Base-by-base conservation (phyloP, 2,113 vertebrate genomes). In the Sterna hirundo region DNA sequence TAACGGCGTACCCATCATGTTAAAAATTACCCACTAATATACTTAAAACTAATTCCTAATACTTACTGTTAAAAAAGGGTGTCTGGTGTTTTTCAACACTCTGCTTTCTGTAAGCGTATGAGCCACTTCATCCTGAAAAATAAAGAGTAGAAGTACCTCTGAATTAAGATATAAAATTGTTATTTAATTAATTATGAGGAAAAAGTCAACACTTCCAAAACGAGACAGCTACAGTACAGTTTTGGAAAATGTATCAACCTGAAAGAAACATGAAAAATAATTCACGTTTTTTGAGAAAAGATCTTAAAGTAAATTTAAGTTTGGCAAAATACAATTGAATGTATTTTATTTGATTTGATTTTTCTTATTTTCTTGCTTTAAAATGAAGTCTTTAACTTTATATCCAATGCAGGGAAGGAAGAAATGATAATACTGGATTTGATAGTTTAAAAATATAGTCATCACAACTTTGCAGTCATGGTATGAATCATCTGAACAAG, bases 51-150 rank as follows among this genome's bases (percentile, higher is more conserved):
- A 83, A 77, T 64, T 90, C 61, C 30, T 42, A 62, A 81, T 87
- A 99, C 99, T 99, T 97, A 99, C 99, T 64, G 99, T 99, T 98
- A 99, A 98, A 97, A 99, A 99, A 38, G 99, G 99, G 55, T 99
- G 99, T 91, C 99, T 98, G 78, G 99, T 99, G 97, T 99, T 99
- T 98, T 99, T 99, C 85, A 99, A 95, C 40, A 99, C 99, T 98
- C 99, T 98, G 98, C 99, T 99, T 97, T 99, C 99, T 90, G 99
- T 99, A 90, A 99, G 99, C 7, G 99, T 99, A 93, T 99, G 99
- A 80, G 99, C 99, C 96, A 99, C 99, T 98, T 99, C 99, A 98
- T 99, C 99, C 99, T 99, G 96, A 62, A 55, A 89, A 94, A 95
- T 32, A 77, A 94, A 94, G 30, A 92, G 32, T 0, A 77, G 34